phyloP scores from a whole-genome alignment of 2,797 vertebrate genomes.

The Premnoplex brunnescens region DNA sequence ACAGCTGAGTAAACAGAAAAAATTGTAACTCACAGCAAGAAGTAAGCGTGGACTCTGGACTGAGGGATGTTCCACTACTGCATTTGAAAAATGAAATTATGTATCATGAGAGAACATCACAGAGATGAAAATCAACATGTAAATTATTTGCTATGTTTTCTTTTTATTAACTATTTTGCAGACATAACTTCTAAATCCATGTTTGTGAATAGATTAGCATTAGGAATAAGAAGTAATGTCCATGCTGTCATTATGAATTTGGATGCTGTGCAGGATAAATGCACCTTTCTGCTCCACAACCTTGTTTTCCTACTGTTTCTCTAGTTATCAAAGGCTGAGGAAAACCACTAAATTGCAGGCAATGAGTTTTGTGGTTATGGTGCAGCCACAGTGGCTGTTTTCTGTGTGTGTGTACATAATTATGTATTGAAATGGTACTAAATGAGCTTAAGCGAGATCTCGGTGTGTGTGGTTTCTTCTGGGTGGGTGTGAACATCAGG shows the following conservation, averaged over 20 bases:
- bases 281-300: rapidly evolving
- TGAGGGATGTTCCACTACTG: not conserved
- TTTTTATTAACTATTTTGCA: not conserved
- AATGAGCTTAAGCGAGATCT: not conserved
- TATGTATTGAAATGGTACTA: not conserved
- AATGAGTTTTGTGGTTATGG: not conserved
- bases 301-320: not conserved
- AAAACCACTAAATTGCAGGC: not conserved
- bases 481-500: not conserved
- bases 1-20: no score
- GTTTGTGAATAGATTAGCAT: not conserved
- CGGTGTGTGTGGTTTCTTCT: not conserved
- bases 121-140: not conserved
- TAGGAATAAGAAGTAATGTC: not conserved
- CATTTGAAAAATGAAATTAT: not conserved
- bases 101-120: rapidly evolving
- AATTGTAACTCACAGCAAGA: not conserved
- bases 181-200: not conserved
- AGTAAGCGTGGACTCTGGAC: rapidly evolving
- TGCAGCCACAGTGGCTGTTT: not conserved
- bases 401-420: rapidly evolving
- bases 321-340: not conserved
- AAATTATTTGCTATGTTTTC: not conserved
- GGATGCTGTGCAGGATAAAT: not conserved
- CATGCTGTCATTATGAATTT: not conserved